Conservation (phyloP, 2,797 vertebrate genomes). For the Paratrypauchen microcephalus region DNA sequence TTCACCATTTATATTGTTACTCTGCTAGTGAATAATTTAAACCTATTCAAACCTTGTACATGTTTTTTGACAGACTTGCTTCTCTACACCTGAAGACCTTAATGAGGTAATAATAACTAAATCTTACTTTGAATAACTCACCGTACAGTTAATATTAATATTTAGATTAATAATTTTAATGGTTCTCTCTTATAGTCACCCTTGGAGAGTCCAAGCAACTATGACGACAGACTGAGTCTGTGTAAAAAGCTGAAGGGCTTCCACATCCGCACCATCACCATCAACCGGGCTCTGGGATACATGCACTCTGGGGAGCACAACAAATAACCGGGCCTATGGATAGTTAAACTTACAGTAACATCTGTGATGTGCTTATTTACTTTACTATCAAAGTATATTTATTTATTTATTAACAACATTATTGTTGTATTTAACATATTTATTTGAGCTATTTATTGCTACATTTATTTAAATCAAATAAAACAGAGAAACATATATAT, state of each 20-base stretch:
- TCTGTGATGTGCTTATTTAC: constrained; percentile 27
- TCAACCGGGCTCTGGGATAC: constrained; percentile 68
- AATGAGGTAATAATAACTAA: constrained; percentile 34
- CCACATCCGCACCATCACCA: constrained; percentile 67
- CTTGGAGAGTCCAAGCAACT: constrained; percentile 22
- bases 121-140: neutral
- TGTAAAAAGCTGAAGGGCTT: constrained; percentile 77
- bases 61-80: constrained; percentile 66
- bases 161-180: neutral
- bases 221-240: constrained; percentile 59
- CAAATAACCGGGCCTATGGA: constrained; percentile 33
- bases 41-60: neutral
- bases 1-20: neutral
- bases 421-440: constrained; percentile 51
- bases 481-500: neutral
- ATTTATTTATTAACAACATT: neutral
- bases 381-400: neutral
- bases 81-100: constrained; percentile 20
- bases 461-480: neutral
- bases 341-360: constrained; percentile 40
- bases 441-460: constrained; percentile 56
- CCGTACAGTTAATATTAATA: no score
- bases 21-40: neutral
- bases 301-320: constrained; percentile 51
- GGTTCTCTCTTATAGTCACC: constrained; percentile 33